Evolutionary conservation across 2,113 vertebrate species (phyloP).

Genomic region (Antechinus stuartii): DNA sequence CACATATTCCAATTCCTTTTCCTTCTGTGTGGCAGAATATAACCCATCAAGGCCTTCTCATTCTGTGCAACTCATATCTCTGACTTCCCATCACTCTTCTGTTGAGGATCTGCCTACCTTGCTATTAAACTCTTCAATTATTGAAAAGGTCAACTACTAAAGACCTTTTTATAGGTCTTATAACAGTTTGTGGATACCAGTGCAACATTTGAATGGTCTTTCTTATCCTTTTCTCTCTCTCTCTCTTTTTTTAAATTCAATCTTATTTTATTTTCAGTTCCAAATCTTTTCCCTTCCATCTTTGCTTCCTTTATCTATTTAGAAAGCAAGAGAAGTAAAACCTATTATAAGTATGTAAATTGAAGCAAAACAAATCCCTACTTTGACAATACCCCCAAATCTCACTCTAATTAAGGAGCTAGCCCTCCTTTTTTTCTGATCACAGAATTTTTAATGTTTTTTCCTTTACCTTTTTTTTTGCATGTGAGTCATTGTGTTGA

Average conservation of each 20-base stretch:
- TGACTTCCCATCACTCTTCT: not conserved
- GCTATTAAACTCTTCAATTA: not conserved
- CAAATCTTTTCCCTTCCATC: not conserved
- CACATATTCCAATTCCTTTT: not conserved
- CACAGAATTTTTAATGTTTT: not conserved
- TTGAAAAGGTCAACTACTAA: not conserved
- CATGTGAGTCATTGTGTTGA: not conserved
- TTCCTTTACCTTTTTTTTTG: not conserved
- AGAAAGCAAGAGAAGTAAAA: not conserved
- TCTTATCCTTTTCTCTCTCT: not conserved
- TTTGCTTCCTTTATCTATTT: not conserved
- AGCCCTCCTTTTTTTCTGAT: not conserved
- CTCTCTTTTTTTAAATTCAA: not conserved
- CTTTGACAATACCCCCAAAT: not conserved
- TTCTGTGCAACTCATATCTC: not conserved
- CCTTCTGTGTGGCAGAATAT: not conserved
- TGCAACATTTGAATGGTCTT: not conserved
- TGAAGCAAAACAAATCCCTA: not conserved
- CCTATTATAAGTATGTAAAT: not conserved
- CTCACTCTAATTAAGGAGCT: not conserved
- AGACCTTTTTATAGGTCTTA: not conserved
- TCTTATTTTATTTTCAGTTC: not conserved
- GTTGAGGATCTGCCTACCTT: not conserved
- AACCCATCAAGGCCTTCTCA: not conserved
- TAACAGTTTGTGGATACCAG: not conserved